A percentile compares a stretch with the other conserved stretches of the same genome.
Evolutionary conservation across 2,888 invertebrate species (phyloP).

Genomic region (Alentia gelatinosa): DNA sequence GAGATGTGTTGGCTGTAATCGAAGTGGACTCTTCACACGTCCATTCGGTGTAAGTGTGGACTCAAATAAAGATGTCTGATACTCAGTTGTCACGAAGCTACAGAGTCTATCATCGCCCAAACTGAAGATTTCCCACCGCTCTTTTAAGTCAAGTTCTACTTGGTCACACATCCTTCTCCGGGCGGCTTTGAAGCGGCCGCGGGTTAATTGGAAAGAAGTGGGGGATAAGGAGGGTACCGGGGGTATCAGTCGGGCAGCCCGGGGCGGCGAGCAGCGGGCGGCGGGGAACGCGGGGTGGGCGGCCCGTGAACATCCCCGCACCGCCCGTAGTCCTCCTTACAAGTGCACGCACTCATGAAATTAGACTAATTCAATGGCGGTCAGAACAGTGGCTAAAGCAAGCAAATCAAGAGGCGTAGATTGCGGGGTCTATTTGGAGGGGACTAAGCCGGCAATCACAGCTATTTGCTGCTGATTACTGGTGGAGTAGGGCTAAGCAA

Average conservation of each 20-base stretch:
- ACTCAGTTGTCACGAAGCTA: no score
- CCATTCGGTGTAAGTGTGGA: no score
- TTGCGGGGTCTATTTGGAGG: background rate
- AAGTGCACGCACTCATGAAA: slow-evolving; percentile 50
- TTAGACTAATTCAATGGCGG: slow-evolving; percentile 39
- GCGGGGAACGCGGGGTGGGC: background rate
- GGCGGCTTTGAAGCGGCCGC: background rate
- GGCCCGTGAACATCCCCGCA: background rate
- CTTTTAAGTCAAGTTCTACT: background rate
- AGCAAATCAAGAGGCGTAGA: background rate
- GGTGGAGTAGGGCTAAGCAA: background rate
- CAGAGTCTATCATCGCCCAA: no score
- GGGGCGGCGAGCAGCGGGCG: background rate
- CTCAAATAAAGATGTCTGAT: no score
- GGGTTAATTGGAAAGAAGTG: background rate
- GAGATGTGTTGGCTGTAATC: no score
- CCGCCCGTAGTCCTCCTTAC: background rate
- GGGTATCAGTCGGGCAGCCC: background rate
- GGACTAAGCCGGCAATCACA: background rate
- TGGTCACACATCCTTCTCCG: background rate
- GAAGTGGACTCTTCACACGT: no score
- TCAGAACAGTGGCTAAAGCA: slow-evolving; percentile 22
- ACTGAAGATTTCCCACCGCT: no score
- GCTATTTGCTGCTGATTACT: slow-evolving; percentile 30
- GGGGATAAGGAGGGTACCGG: background rate